phyloP scores from a whole-genome alignment of 2,113 vertebrate species.

The Atrichornis clamosus region DNA sequence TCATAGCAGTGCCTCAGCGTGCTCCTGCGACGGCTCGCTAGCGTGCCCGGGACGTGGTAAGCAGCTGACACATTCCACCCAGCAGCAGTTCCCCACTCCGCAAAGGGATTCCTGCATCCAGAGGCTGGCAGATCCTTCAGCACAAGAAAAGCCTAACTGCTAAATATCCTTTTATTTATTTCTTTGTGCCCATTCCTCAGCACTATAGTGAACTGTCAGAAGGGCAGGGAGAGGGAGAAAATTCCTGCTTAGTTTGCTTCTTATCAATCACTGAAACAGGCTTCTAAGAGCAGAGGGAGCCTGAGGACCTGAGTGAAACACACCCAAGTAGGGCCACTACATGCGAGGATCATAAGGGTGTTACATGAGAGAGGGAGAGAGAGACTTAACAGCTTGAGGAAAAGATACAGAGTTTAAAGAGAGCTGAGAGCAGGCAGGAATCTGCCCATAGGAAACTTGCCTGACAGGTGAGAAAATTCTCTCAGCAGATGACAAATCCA shows the following conservation, averaged over 20 bases:
- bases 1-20: not conserved
- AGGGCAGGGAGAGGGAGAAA: not conserved
- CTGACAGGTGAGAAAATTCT: not conserved
- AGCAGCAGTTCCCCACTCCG: not conserved
- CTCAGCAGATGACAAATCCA: not conserved
- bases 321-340: not conserved
- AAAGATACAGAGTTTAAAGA: not conserved
- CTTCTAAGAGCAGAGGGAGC: not conserved
- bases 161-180: not conserved
- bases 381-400: not conserved
- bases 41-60: not conserved
- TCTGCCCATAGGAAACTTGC: not conserved
- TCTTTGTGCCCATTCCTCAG: not conserved
- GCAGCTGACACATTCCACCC: conserved; percentile 60
- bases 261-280: not conserved
- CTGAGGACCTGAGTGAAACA: not conserved
- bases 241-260: not conserved
- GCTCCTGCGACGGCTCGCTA: not conserved
- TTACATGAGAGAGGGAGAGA: not conserved
- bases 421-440: not conserved
- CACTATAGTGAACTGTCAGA: not conserved
- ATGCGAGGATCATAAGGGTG: not conserved
- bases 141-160: not conserved
- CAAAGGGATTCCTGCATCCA: not conserved
- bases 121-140: not conserved